These are phyloP conservation scores for Rhodophaea formosa DNA, from an alignment of 2,888 invertebrate genomes.

Conservation along the genomic window DNA sequence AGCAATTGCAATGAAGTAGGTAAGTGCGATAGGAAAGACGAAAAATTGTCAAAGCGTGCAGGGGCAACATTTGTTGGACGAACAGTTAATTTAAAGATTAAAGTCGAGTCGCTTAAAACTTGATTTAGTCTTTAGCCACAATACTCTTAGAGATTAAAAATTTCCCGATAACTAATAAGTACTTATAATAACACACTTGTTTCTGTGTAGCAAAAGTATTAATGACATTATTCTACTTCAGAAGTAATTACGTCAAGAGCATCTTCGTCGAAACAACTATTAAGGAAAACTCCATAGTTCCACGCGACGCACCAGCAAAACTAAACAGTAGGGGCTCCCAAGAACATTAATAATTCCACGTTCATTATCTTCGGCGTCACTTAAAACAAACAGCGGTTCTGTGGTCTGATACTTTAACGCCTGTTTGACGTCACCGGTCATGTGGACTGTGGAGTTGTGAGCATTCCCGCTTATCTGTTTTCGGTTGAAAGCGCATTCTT, in stretches of 20 bases:
- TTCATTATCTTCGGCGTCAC: conserved; percentile 8
- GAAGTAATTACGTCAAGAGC: not conserved
- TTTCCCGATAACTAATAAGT: no score
- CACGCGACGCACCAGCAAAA: not conserved
- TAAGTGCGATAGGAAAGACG: not conserved
- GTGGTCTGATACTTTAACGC: conserved; percentile 4
- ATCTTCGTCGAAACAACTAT: not conserved
- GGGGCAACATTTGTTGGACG: not conserved
- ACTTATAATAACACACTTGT: no score
- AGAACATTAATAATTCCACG: conserved; percentile 5
- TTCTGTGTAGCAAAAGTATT: not conserved
- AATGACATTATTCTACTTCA: not conserved
- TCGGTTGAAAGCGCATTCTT: conserved; percentile 57
- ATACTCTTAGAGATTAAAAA: not conserved
- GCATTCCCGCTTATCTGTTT: conserved; percentile 56
- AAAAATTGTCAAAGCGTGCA: not conserved
- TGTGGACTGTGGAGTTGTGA: conserved; percentile 30
- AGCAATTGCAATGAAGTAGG: not conserved
- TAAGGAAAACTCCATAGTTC: not conserved
- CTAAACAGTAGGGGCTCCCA: not conserved
- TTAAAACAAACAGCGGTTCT: conserved; percentile 3
- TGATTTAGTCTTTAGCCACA: not conserved
- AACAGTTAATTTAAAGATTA: conserved; percentile 2
- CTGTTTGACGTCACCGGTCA: conserved; percentile 51
- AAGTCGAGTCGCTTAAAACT: conserved; percentile 2